A percentile compares a stretch with the other conserved stretches of the same genome.
Evolutionary conservation across 2,888 invertebrate genomes (phyloP).

Genomic region (Habroteleia sp.): DNA sequence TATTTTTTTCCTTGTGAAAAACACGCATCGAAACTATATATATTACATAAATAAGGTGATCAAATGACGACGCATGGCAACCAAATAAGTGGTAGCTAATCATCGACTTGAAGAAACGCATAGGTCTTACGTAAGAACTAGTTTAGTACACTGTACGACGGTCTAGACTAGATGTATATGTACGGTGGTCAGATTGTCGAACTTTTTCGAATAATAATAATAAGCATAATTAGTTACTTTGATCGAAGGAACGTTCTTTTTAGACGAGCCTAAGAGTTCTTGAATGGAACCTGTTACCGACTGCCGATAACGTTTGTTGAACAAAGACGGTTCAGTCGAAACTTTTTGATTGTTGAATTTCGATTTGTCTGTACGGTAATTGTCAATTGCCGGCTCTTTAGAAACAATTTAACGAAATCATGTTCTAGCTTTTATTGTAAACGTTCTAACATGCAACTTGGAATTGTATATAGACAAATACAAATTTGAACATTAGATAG

Average conservation of each 20-base stretch:
- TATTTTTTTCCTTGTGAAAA: conserved; percentile 64
- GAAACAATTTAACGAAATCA: conserved; percentile 15
- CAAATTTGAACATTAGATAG: conserved; percentile 23
- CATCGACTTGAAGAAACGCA: conserved; percentile 62
- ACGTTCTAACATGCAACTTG: conserved; percentile 21
- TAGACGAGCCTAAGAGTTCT: conserved; percentile 7
- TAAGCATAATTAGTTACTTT: conserved; percentile 48
- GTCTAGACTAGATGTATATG: conserved; percentile 69
- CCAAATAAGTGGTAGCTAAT: conserved; percentile 58
- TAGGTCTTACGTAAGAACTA: conserved; percentile 67
- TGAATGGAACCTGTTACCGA: conserved; percentile 28
- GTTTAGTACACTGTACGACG: conserved; percentile 71
- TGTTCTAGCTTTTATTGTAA: conserved; percentile 22
- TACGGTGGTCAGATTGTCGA: conserved; percentile 70
- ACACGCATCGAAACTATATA: conserved; percentile 53
- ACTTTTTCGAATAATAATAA: conserved; percentile 67
- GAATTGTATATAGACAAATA: conserved; percentile 46
- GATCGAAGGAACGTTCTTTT: conserved; percentile 24
- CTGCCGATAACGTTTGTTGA: conserved; percentile 22
- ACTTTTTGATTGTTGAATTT: conserved; percentile 49
- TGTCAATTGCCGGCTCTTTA: conserved; percentile 16
- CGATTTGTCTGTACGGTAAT: conserved; percentile 22
- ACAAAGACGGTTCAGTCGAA: conserved; percentile 25
- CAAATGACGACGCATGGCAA: conserved; percentile 54
- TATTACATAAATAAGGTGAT: conserved; percentile 48